Conservation (phyloP, 2,113 vertebrate genomes). For the Campylomormyrus tamandua region DNA sequence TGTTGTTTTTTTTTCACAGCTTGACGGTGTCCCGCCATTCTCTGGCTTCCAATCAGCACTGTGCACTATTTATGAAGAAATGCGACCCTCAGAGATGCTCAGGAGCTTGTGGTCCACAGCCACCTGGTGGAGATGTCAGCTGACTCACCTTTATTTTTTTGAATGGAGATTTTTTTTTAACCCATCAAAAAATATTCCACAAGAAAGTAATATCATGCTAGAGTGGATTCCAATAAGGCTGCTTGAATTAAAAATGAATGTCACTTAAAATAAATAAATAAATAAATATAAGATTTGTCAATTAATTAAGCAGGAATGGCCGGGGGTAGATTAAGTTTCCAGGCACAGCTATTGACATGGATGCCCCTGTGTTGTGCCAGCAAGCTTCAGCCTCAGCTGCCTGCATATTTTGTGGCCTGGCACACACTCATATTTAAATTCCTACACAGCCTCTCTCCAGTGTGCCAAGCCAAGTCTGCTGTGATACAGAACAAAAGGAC, state of each 20-base stretch:
- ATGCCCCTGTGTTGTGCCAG: neutral
- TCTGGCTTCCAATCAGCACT: neutral
- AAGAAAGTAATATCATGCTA: slow-evolving; percentile 6
- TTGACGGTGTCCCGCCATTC: neutral
- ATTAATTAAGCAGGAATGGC: slow-evolving; percentile 2
- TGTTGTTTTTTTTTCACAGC: neutral
- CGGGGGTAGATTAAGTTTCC: neutral
- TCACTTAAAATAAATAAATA: neutral
- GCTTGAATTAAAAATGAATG: slow-evolving; percentile 3
- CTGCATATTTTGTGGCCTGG: neutral
- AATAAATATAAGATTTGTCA: neutral
- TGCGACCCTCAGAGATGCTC: neutral
- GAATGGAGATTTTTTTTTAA: neutral
- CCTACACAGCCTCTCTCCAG: slow-evolving; percentile 45
- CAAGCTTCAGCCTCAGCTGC: neutral
- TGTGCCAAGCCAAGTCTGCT: slow-evolving; percentile 15
- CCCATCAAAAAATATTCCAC: neutral
- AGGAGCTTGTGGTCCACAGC: neutral
- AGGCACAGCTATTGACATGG: neutral
- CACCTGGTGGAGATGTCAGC: neutral
- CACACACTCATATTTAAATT: slow-evolving; percentile 51
- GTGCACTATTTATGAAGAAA: neutral
- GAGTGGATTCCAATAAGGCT: neutral
- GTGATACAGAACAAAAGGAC: slow-evolving; percentile 59
- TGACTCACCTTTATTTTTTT: neutral